Percentiles rank a stretch among this genome's conserved stretches.
These are phyloP conservation scores for Eclectus roratus DNA, from an alignment of 2,113 vertebrate species.

Conservation along the genomic window DNA sequence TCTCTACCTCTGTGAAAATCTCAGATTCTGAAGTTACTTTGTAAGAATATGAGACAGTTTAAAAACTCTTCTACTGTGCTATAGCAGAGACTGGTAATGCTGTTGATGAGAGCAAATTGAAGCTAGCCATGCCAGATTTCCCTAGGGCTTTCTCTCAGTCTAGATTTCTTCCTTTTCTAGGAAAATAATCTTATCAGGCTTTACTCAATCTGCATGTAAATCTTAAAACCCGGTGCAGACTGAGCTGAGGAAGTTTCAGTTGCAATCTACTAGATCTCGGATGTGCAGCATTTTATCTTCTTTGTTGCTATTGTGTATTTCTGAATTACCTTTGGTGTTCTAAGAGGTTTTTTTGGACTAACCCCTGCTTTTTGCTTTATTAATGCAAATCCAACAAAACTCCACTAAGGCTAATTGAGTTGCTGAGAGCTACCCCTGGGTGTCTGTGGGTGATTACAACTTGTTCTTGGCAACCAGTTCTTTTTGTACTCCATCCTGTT, in stretches of 20 bases:
- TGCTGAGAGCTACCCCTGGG: slow-evolving; percentile 12
- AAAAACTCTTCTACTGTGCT: neutral
- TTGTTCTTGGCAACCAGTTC: neutral
- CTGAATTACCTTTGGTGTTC: neutral
- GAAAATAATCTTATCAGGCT: neutral
- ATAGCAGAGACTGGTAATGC: neutral
- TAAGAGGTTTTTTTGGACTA: slow-evolving; percentile 16
- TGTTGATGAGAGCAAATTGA: neutral
- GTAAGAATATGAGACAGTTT: neutral
- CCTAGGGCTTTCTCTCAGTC: neutral
- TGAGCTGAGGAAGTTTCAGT: neutral
- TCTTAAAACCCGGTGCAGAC: neutral
- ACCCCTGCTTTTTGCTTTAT: slow-evolving; percentile 17
- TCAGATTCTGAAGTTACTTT: neutral
- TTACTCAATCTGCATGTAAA: neutral
- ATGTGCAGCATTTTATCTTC: neutral
- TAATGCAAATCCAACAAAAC: slow-evolving; percentile 44
- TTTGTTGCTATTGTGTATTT: neutral
- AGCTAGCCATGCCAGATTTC: neutral
- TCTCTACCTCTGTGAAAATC: neutral
- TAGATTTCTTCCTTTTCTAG: neutral
- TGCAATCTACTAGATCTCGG: neutral
- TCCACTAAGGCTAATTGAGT: slow-evolving; percentile 27
- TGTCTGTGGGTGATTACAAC: slow-evolving; percentile 7
- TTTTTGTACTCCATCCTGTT: neutral